phyloP scores from a whole-genome alignment of 2,797 vertebrate genomes.

The Choloepus didactylus region DNA sequence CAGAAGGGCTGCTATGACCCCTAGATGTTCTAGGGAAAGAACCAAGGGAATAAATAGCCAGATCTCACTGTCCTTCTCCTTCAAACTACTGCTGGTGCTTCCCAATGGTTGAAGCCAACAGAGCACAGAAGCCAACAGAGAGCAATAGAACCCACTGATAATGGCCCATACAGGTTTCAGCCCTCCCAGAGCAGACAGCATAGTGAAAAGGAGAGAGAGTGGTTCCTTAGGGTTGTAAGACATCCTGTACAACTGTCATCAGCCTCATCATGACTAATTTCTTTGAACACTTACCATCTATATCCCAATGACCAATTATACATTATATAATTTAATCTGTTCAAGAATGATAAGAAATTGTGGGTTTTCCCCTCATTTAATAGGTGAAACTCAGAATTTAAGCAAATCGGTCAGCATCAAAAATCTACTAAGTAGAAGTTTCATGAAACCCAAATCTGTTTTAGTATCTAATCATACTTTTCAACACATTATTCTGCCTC shows the following conservation, averaged over 20 bases:
- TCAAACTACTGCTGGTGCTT: neutral
- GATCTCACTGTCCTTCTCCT: neutral
- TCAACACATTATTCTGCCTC: neutral
- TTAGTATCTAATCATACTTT: neutral
- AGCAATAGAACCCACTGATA: neutral
- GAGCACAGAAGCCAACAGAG: neutral
- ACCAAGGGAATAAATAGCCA: neutral
- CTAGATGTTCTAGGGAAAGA: neutral
- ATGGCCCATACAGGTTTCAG: neutral
- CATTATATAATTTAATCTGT: neutral
- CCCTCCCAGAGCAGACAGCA: neutral
- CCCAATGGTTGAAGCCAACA: neutral
- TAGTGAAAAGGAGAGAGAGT: neutral
- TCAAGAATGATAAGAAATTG: neutral
- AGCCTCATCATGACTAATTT: neutral
- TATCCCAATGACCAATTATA: neutral
- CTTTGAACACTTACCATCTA: neutral
- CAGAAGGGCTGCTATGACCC: neutral
- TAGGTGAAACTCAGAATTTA: neutral
- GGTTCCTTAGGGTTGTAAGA: neutral
- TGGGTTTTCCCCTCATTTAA: neutral
- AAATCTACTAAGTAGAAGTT: neutral
- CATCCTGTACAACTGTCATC: neutral
- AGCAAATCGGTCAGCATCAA: neutral
- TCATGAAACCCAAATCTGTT: slow-evolving; percentile 1